phyloP scores from a whole-genome alignment of 2,797 vertebrate species.

The Falco concolor region DNA sequence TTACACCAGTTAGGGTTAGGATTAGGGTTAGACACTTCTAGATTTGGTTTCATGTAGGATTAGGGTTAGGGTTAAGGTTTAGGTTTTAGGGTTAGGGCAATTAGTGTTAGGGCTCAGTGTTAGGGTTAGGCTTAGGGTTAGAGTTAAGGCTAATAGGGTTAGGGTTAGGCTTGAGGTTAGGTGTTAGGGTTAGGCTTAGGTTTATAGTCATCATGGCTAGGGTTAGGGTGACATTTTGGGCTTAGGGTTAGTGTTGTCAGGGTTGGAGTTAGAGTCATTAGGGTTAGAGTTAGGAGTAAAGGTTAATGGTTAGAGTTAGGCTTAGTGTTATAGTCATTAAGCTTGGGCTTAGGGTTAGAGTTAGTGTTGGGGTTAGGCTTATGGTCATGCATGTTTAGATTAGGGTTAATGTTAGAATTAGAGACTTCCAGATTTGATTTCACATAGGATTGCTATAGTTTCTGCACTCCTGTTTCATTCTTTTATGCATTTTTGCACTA shows the following conservation, averaged over 20 bases:
- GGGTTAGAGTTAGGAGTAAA: not conserved
- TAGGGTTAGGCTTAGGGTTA: not conserved
- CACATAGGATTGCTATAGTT: not conserved
- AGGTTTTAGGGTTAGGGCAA: not conserved
- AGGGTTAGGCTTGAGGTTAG: too few species aligned
- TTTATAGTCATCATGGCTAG: not conserved
- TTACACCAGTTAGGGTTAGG: not conserved
- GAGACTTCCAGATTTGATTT: not conserved
- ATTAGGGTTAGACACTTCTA: not conserved
- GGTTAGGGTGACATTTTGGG: not conserved
- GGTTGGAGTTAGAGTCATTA: not conserved
- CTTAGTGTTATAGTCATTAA: not conserved
- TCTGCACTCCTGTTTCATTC: not conserved
- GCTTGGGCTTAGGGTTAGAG: not conserved
- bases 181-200: not conserved
- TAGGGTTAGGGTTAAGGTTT: not conserved
- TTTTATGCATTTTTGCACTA: not conserved
- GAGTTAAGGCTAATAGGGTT: not conserved
- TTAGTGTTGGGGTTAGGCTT: not conserved
- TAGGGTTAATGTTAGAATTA: not conserved
- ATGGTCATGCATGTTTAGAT: not conserved
- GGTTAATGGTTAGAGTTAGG: not conserved
- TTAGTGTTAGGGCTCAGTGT: not conserved
- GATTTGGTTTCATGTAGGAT: not conserved
- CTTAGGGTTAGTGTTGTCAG: too few species aligned